Evolutionary conservation across 2,888 invertebrate species (phyloP).

Genomic region (Podabrus alpinus): DNA sequence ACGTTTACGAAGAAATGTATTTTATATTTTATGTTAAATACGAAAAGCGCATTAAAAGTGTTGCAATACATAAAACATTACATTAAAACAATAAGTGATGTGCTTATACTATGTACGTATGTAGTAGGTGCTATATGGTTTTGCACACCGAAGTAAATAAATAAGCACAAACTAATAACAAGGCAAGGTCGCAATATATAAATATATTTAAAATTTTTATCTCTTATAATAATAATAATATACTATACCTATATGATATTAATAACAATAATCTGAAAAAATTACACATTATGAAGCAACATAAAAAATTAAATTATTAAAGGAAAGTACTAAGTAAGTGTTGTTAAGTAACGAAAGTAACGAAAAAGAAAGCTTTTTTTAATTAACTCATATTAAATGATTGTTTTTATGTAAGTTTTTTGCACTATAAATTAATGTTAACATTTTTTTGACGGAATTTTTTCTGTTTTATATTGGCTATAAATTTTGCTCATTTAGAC

Average conservation of each 20-base stretch:
- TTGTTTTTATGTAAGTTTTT: background rate
- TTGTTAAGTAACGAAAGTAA: conserved; percentile 1
- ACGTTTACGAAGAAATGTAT: background rate
- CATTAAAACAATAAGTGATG: too few relatives aligned
- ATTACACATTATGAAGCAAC: background rate
- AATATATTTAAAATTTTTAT: background rate
- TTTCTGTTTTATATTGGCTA: background rate
- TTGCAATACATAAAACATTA: background rate
- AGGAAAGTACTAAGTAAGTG: background rate
- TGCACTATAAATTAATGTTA: background rate
- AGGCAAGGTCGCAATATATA: background rate
- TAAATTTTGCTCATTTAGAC: too few relatives aligned
- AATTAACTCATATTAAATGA: background rate
- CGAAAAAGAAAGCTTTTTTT: conserved; percentile 3
- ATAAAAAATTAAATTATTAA: background rate
- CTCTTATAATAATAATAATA: background rate
- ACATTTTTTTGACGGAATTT: background rate
- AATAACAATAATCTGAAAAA: background rate
- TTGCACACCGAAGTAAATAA: background rate
- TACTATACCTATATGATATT: background rate
- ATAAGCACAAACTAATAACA: background rate
- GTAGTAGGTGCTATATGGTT: too few relatives aligned
- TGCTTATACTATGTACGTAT: background rate
- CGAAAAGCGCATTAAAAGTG: background rate
- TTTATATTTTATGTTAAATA: background rate